Evolutionary conservation across 1,140 invertebrate genomes (phyloP).

Genomic region (Tetragnatha versicolor): DNA sequence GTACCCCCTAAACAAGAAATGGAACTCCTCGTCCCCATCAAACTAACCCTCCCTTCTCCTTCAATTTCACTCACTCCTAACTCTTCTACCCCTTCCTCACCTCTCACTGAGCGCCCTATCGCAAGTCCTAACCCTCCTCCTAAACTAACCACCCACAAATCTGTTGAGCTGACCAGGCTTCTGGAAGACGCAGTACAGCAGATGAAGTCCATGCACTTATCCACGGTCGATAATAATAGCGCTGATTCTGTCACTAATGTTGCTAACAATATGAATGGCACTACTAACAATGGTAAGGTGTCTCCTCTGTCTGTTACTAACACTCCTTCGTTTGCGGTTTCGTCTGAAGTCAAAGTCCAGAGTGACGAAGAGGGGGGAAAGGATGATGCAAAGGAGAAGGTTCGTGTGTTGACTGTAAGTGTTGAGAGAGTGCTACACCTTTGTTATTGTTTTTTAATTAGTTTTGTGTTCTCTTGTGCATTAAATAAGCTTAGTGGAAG

Average conservation of each 20-base stretch:
- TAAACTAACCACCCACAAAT: conserved; percentile 42
- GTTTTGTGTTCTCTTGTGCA: too few species aligned
- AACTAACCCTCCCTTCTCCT: not conserved
- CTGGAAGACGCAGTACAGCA: conserved; percentile 50
- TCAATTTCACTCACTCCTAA: not conserved
- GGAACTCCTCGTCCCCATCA: conserved; percentile 28
- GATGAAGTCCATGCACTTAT: conserved; percentile 46
- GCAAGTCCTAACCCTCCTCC: not conserved
- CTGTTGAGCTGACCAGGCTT: conserved; percentile 43
- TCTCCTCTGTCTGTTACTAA: conserved; percentile 4
- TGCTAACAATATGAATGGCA: too few species aligned
- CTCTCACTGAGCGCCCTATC: not conserved
- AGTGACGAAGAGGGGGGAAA: not conserved
- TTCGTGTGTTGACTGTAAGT: conserved; percentile 49
- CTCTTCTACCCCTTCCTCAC: conserved; percentile 4
- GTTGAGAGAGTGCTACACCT: not conserved
- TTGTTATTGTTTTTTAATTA: not conserved
- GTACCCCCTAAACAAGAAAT: conserved; percentile 1
- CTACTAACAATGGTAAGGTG: conserved; percentile 38
- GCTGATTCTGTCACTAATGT: too few species aligned
- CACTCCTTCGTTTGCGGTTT: not conserved
- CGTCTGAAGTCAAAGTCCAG: not conserved
- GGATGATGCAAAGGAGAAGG: conserved; percentile 9
- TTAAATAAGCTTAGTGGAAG: too few species aligned
- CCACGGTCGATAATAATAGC: conserved; percentile 37